phyloP scores from a whole-genome alignment of 2,797 vertebrate species.

The Columba guinea region DNA sequence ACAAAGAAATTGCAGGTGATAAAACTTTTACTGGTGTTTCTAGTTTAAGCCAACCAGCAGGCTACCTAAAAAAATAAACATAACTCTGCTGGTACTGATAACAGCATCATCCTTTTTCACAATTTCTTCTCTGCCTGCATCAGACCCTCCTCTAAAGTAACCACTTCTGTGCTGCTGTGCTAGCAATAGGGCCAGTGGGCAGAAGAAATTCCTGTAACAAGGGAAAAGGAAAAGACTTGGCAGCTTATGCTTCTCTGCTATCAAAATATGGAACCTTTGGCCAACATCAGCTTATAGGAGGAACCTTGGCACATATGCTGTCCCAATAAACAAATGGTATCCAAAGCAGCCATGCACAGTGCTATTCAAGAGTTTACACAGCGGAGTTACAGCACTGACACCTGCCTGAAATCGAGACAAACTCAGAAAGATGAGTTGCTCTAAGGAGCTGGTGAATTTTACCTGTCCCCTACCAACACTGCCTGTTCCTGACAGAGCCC shows the following conservation, averaged over 20 bases:
- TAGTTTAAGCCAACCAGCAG: not conserved
- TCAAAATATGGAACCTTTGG: not conserved
- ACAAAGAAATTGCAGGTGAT: not conserved
- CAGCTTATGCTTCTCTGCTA: not conserved
- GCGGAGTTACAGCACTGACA: not conserved
- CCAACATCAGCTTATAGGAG: not conserved
- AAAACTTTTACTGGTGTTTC: not conserved
- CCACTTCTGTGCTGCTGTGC: not conserved
- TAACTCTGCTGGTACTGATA: not conserved
- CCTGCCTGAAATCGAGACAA: not conserved
- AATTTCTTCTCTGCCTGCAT: not conserved
- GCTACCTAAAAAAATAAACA: not conserved
- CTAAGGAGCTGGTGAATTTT: not conserved
- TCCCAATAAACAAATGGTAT: not conserved
- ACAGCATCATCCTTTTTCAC: not conserved
- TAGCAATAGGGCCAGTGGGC: not conserved
- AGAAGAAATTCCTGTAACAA: not conserved
- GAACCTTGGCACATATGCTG: not conserved
- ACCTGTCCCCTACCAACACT: not conserved
- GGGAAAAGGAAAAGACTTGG: not conserved
- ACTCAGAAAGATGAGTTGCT: not conserved
- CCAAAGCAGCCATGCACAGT: rapidly evolving
- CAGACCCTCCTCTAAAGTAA: not conserved
- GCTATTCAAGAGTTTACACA: not conserved
- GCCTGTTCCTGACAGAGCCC: not conserved